Conservation (phyloP, 2,797 vertebrate genomes). For the Apogon talboti region DNA sequence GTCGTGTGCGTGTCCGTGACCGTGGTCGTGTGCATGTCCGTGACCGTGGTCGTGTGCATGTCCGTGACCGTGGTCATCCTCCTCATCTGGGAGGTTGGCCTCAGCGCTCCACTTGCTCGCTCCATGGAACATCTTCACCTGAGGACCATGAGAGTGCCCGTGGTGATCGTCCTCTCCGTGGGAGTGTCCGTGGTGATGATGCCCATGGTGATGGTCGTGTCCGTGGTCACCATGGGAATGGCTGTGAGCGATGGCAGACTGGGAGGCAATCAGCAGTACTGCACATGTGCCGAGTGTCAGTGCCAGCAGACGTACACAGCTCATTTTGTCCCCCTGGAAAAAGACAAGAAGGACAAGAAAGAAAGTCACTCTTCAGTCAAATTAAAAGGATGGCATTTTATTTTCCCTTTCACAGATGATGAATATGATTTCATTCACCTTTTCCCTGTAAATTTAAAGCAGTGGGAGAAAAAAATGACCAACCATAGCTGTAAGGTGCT, state of each 20-base stretch:
- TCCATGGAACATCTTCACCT: slow-evolving; percentile 83
- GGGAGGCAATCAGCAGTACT: slow-evolving; percentile 59
- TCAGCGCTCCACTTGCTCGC: slow-evolving; percentile 86
- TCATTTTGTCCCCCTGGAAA: slow-evolving; percentile 66
- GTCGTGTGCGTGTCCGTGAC: slow-evolving; percentile 7
- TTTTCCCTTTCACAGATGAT: too few relatives aligned
- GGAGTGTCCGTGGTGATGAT: slow-evolving; percentile 72
- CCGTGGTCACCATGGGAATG: slow-evolving; percentile 77
- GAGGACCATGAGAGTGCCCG: slow-evolving; percentile 59
- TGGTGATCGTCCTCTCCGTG: slow-evolving; percentile 74
- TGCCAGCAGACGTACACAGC: slow-evolving; percentile 55
- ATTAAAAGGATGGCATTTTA: too few relatives aligned
- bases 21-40: background rate
- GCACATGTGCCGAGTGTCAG: slow-evolving; percentile 65
- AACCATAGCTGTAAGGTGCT: too few relatives aligned
- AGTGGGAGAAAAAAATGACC: too few relatives aligned
- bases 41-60: slow-evolving; percentile 27
- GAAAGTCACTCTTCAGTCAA: background rate
- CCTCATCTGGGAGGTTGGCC: slow-evolving; percentile 75
- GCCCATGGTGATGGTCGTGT: slow-evolving; percentile 65
- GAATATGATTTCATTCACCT: too few relatives aligned
- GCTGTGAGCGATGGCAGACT: slow-evolving; percentile 63
- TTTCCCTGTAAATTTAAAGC: too few relatives aligned
- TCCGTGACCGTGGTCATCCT: slow-evolving; percentile 54
- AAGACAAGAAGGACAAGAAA: background rate